Evolutionary conservation across 1,140 invertebrate genomes (phyloP).

Genomic region (Tyrophagus putrescentiae): DNA sequence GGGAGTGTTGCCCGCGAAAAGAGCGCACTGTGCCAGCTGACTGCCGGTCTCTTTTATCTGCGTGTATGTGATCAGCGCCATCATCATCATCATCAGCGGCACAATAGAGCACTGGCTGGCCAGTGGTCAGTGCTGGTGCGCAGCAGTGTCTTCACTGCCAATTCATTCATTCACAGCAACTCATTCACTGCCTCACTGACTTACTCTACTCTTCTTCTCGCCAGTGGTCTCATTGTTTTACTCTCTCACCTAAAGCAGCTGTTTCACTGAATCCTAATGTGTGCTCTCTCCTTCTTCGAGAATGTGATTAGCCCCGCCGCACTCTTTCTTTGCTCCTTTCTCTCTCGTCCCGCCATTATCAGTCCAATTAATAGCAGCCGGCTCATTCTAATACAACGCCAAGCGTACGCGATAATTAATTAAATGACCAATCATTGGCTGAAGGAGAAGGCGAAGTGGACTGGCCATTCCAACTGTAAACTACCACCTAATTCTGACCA

Average conservation of each 20-base stretch:
- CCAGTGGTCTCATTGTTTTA: neutral
- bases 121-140: too few species aligned
- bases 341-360: neutral
- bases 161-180: too few species aligned
- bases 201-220: neutral
- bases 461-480: slow-evolving; percentile 1
- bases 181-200: too few species aligned
- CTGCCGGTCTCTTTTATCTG: too few species aligned
- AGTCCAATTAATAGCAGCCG: slow-evolving; percentile 8
- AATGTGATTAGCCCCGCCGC: neutral
- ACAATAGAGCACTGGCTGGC: neutral
- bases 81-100: too few species aligned
- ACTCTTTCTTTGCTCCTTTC: neutral
- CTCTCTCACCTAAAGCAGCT: neutral
- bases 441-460: neutral
- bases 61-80: too few species aligned
- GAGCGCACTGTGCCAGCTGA: too few species aligned
- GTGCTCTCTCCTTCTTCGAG: neutral
- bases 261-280: slow-evolving; percentile 9
- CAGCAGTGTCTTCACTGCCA: too few species aligned
- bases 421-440: slow-evolving; percentile 5
- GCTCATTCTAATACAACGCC: neutral
- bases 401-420: slow-evolving; percentile 1
- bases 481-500: slow-evolving; percentile 9
- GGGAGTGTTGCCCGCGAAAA: too few species aligned